A percentile compares a stretch with the other conserved stretches of the same genome.
Conservation (phyloP, 2,797 vertebrate genomes). For the Pseudocheirus occidentalis region DNA sequence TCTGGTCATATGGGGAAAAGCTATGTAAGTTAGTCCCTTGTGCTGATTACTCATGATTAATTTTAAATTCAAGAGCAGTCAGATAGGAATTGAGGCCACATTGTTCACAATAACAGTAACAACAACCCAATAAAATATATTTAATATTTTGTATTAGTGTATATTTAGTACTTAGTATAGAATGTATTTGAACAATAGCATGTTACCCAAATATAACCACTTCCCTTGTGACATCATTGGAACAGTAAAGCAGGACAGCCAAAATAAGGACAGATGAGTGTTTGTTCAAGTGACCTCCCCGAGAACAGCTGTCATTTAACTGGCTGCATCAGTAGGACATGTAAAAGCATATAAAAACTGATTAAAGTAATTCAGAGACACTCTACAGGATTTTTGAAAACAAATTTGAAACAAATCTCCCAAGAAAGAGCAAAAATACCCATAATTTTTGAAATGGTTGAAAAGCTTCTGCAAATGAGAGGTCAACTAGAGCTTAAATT, state of each 20-base stretch:
- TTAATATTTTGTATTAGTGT: not conserved
- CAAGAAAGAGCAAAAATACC: not conserved
- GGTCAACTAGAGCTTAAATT: not conserved
- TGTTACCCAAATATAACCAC: not conserved
- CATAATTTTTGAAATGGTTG: not conserved
- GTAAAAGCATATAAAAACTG: not conserved
- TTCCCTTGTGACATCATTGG: not conserved
- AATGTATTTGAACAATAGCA: not conserved
- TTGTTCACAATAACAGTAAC: not conserved
- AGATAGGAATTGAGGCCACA: not conserved
- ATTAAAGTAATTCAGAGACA: not conserved
- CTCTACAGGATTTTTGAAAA: slow-evolving; percentile 31
- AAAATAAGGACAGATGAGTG: not conserved
- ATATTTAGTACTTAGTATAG: not conserved
- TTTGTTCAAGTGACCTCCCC: not conserved
- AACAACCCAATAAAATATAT: not conserved
- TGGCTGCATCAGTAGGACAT: not conserved
- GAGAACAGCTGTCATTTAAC: not conserved
- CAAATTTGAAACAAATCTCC: slow-evolving; percentile 10
- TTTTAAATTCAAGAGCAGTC: slow-evolving; percentile 31
- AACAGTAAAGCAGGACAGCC: not conserved
- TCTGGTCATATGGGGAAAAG: not conserved
- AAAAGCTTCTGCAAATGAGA: slow-evolving; percentile 26
- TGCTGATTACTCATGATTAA: slow-evolving; percentile 11
- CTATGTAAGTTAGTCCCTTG: not conserved